Evolutionary conservation across 2,797 vertebrate species (phyloP).

Genomic region (Propithecus perrieri): DNA sequence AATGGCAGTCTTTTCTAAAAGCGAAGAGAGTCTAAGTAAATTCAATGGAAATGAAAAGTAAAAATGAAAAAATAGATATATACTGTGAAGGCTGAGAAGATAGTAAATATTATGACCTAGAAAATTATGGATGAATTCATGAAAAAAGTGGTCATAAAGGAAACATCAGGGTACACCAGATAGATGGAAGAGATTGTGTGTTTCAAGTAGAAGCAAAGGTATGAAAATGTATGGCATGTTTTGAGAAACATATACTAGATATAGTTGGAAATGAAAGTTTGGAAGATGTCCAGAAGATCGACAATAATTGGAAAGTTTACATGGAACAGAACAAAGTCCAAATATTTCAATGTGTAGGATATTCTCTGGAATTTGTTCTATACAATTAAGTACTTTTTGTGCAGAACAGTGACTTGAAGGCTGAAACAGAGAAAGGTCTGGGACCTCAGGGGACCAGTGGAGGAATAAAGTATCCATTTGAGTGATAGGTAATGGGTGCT

Average conservation of each 20-base stretch:
- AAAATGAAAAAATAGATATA: constrained; percentile 10
- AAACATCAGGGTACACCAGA: not conserved
- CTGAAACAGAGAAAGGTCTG: not conserved
- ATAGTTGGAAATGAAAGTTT: not conserved
- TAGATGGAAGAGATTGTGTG: not conserved
- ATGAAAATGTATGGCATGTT: not conserved
- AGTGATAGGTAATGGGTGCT: not conserved
- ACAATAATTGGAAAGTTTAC: not conserved
- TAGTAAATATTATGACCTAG: not conserved
- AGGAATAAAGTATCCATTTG: not conserved
- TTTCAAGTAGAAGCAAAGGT: not conserved
- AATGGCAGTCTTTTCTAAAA: not conserved
- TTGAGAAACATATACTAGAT: not conserved
- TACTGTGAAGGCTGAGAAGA: not conserved
- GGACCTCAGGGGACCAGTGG: not conserved
- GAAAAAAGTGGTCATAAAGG: not conserved
- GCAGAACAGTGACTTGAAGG: not conserved
- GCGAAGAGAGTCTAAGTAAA: not conserved
- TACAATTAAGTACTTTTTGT: not conserved
- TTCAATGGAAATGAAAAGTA: not conserved
- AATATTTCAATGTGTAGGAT: not conserved
- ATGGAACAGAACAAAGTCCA: not conserved
- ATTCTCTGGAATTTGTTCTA: not conserved
- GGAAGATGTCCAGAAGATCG: not conserved
- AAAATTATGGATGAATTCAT: not conserved